Percentiles rank a stretch among this genome's conserved stretches.
These are phyloP conservation scores for Pararge aegeria DNA, from an alignment of 1,140 invertebrate species.

Conservation along the genomic window DNA sequence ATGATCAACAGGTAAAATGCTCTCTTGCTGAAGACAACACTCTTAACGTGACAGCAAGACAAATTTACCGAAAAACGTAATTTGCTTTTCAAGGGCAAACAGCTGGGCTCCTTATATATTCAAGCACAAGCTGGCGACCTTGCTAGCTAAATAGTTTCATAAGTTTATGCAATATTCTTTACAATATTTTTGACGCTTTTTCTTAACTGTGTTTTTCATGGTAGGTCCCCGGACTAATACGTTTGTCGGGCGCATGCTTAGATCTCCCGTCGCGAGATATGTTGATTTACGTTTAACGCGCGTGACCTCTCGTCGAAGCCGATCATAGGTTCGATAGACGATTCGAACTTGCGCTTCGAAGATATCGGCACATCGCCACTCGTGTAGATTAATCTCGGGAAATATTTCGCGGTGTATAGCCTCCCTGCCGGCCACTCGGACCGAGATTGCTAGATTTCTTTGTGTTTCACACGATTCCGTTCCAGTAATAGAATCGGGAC, in stretches of 20 bases:
- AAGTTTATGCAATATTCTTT: too few species aligned
- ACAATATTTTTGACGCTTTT: too few species aligned
- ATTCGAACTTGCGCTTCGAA: conserved; percentile 64
- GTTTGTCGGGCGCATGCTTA: conserved; percentile 57
- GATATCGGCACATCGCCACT: conserved; percentile 72
- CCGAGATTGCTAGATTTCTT: conserved; percentile 68
- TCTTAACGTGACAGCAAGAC: too few species aligned
- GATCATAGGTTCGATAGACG: conserved; percentile 77
- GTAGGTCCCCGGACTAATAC: background rate
- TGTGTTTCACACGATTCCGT: conserved; percentile 70
- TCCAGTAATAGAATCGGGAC: conserved; percentile 44
- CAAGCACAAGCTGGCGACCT: too few species aligned
- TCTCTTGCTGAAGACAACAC: too few species aligned
- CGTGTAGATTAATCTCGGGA: conserved; percentile 71
- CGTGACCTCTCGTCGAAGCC: conserved; percentile 70
- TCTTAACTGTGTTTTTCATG: too few species aligned
- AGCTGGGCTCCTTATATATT: too few species aligned
- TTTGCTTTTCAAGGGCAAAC: too few species aligned
- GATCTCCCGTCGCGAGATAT: conserved; percentile 77
- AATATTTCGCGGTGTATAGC: conserved; percentile 71
- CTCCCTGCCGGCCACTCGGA: conserved; percentile 52
- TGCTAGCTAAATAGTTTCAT: too few species aligned
- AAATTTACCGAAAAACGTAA: too few species aligned
- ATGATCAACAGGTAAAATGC: too few species aligned
- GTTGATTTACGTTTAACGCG: conserved; percentile 78